Evolutionary conservation across 2,888 invertebrate genomes (phyloP).

Genomic region (Acrobeloides nanus): DNA sequence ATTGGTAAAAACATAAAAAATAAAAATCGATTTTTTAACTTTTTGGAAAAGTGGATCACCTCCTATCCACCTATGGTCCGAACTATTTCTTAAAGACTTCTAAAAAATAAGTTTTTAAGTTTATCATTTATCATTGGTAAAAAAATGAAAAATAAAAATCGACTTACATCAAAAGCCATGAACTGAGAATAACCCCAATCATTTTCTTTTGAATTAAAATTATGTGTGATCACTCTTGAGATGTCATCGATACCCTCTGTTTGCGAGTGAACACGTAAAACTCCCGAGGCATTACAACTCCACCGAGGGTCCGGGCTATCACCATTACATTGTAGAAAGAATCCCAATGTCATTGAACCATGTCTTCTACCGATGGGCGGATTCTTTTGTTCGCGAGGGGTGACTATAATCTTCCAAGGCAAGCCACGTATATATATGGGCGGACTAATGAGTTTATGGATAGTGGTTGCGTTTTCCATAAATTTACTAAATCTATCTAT

Average conservation of each 20-base stretch:
- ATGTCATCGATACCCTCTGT: constrained; percentile 31
- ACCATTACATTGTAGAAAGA: constrained; percentile 83
- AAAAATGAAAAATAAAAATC: no score
- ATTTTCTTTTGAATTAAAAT: constrained; percentile 85
- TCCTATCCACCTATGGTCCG: no score
- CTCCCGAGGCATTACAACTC: constrained; percentile 92
- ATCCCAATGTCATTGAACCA: constrained; percentile 56
- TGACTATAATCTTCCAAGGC: constrained; percentile 95
- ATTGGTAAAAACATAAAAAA: no score
- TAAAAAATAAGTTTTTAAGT: no score
- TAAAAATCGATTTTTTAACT: no score
- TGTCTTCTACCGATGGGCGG: constrained; percentile 1
- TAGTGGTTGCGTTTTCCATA: constrained; percentile 57
- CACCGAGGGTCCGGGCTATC: constrained; percentile 66
- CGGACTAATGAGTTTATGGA: constrained; percentile 55
- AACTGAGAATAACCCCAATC: constrained; percentile 90
- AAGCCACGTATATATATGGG: constrained; percentile 83
- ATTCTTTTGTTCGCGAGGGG: constrained; percentile 67
- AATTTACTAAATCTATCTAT: constrained; percentile 81
- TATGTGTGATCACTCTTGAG: constrained; percentile 69
- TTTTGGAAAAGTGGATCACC: no score
- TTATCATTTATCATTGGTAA: no score
- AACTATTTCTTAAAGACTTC: no score
- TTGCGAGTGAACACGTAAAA: constrained; percentile 65
- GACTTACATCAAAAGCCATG: constrained; percentile 59